Evolutionary conservation across 2,797 vertebrate genomes (phyloP), one percentile per base, ranked within the genome.

Genomic region (Holocentrus rufus): DNA sequence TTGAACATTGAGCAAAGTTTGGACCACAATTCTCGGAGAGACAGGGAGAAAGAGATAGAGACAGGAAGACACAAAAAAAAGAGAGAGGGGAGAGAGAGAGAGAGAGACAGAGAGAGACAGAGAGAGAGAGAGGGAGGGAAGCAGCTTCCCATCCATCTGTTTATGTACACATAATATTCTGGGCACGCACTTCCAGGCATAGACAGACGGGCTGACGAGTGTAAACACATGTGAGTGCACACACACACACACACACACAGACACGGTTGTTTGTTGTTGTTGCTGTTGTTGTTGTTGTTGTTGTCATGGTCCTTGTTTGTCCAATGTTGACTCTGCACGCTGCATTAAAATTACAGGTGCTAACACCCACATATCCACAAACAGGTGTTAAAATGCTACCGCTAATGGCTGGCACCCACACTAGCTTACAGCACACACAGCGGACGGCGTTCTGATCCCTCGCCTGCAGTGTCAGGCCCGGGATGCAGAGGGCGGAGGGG

Each of bases 61-160:
- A 55, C 23, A 7, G n/a, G 10, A 47, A 27, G 4, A 50, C 3
- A 50, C 8, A 69, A 10, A 46, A 15, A 17, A n/a, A 68, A 6
- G 42, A 60, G 22, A 60, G 30, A 81, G 62, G 49, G 23, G 50
- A 65, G 47, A 65, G 47, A 52, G 49, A 36, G n/a, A 27, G 27
- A 20, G 17, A 77, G 27, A 46, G 73, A 55, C 23, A 9, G 25
- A 14, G 54, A 27, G 10, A 50, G 15, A 49, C 7, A 69, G 11
- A 46, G n/a, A 15, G 22, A 68, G 7, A 55, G 15, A 59, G 7
- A 61, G 56, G 60, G 39, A 36, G 49, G 61, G 74, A 63, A 11
- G 14, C 72, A 72, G 79, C 71, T 82, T 80, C 54, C 74, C 63
- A 67, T 84, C 87, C 85, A 85, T 88, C 80, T 88, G 85, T 82